phyloP scores from a whole-genome alignment of 2,888 invertebrate species.

The Nineta flava region DNA sequence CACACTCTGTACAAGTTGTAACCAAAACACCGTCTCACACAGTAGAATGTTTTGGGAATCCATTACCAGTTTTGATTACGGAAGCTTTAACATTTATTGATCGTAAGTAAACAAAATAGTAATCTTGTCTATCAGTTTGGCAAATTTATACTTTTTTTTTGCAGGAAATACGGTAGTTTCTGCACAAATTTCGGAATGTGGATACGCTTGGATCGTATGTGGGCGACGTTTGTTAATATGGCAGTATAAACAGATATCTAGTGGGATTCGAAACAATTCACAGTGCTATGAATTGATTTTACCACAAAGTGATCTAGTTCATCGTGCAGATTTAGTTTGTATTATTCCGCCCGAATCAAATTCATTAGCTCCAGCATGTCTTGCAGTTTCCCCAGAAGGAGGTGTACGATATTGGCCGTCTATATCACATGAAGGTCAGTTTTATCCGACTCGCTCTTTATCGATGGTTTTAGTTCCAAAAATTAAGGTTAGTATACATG shows the following conservation, averaged over 20 bases:
- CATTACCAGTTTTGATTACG: slow-evolving; percentile 74
- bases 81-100: slow-evolving; percentile 74
- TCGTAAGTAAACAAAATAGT: slow-evolving; percentile 26
- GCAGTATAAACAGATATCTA: slow-evolving; percentile 45
- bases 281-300: slow-evolving; percentile 74
- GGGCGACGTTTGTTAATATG: slow-evolving; percentile 75
- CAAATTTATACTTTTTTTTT: slow-evolving; percentile 8
- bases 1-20: slow-evolving; percentile 56
- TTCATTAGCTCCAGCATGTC: slow-evolving; percentile 67
- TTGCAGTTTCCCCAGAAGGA: slow-evolving; percentile 89
- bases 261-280: slow-evolving; percentile 27
- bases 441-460: too few relatives aligned
- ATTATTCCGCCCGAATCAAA: slow-evolving; percentile 44
- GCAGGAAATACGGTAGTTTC: slow-evolving; percentile 28
- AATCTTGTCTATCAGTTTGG: background rate
- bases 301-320: slow-evolving; percentile 84
- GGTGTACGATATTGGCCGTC: slow-evolving; percentile 83
- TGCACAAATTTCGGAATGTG: slow-evolving; percentile 32
- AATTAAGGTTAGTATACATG: background rate
- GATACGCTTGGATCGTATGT: slow-evolving; percentile 51
- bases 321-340: slow-evolving; percentile 69
- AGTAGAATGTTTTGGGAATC: slow-evolving; percentile 65
- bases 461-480: too few relatives aligned
- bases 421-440: slow-evolving; percentile 57
- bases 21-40: slow-evolving; percentile 56